A percentile compares a stretch with the other conserved stretches of the same genome.
Conservation (phyloP, 2,888 invertebrate species). For the Meandrusa payeni region DNA sequence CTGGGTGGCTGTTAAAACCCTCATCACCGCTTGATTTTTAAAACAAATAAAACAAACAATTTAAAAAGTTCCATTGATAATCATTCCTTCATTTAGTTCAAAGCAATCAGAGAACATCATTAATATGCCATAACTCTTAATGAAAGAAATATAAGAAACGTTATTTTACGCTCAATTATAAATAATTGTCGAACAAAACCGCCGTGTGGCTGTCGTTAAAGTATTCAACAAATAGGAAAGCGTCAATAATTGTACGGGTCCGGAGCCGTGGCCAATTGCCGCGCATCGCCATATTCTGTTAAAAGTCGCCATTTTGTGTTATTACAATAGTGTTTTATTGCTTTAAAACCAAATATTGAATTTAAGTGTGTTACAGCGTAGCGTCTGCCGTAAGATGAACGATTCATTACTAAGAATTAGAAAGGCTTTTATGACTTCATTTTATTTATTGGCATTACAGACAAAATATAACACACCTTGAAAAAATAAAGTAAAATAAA, state of each 20-base stretch:
- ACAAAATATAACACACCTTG: too few relatives aligned
- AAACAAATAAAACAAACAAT: too few relatives aligned
- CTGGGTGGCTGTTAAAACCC: too few relatives aligned
- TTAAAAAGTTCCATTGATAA: background rate
- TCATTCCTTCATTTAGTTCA: too few relatives aligned
- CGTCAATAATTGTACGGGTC: constrained; percentile 13
- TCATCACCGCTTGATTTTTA: too few relatives aligned
- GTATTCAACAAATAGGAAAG: constrained; percentile 13
- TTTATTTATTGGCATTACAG: too few relatives aligned
- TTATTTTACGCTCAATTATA: constrained; percentile 16
- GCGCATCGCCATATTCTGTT: background rate
- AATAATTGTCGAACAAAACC: background rate
- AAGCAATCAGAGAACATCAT: too few relatives aligned
- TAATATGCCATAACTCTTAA: too few relatives aligned
- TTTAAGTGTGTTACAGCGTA: background rate
- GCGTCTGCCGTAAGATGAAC: too few relatives aligned
- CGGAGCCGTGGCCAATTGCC: background rate
- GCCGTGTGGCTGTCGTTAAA: background rate
- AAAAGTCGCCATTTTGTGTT: background rate
- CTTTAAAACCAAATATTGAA: background rate
- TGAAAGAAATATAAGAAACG: background rate
- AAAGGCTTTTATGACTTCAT: too few relatives aligned
- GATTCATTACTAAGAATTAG: too few relatives aligned
- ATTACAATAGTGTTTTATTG: background rate
- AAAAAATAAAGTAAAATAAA: too few relatives aligned